Percentiles rank a stretch among this genome's conserved stretches.
Evolutionary conservation across 2,888 invertebrate species (phyloP).

Genomic region (Caenorhabditis uteleia): DNA sequence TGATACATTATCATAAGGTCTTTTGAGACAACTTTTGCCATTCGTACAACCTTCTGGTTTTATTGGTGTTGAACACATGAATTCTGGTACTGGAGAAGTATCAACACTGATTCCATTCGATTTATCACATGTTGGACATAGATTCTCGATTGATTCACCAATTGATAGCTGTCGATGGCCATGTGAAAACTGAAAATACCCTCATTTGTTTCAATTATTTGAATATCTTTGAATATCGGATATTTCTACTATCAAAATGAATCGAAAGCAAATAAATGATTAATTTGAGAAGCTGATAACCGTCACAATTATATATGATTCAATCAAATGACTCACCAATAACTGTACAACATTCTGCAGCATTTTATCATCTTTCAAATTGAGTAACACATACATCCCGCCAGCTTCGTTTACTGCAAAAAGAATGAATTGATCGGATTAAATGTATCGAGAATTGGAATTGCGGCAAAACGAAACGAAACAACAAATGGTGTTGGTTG

Average conservation of each 20-base stretch:
- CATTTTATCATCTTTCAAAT: constrained; percentile 38
- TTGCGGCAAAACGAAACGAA: too few relatives aligned
- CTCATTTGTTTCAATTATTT: neutral
- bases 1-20: constrained; percentile 18
- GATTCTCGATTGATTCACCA: constrained; percentile 32
- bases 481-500: too few relatives aligned
- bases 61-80: constrained; percentile 33
- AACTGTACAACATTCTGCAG: constrained; percentile 34
- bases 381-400: constrained; percentile 36
- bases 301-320: neutral
- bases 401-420: too few relatives aligned
- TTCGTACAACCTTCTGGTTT: constrained; percentile 9
- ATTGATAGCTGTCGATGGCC: constrained; percentile 41
- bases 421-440: too few relatives aligned
- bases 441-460: too few relatives aligned
- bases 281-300: neutral
- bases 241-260: neutral
- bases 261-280: too few relatives aligned
- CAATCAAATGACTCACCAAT: constrained; percentile 15
- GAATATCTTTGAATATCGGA: neutral
- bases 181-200: constrained; percentile 33
- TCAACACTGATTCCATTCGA: neutral
- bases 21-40: constrained; percentile 10
- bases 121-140: constrained; percentile 37
- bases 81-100: constrained; percentile 14